Evolutionary conservation across 2,797 vertebrate genomes (phyloP).

Genomic region (Danio aesculapii): DNA sequence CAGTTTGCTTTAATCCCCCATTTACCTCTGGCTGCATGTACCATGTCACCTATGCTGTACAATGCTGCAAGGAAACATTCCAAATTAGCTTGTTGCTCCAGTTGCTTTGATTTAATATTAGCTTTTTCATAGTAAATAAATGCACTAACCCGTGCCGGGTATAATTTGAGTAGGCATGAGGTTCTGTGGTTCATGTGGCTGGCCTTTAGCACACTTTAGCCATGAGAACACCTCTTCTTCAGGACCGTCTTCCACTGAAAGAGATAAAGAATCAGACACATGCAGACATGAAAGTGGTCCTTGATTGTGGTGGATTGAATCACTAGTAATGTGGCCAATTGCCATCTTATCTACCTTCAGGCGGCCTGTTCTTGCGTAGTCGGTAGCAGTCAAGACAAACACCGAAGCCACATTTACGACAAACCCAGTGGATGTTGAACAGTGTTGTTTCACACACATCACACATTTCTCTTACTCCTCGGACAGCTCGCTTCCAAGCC

Average conservation of each 20-base stretch:
- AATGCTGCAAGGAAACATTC: constrained; percentile 79
- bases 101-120: not conserved
- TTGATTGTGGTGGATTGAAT: not conserved
- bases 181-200: constrained; percentile 97
- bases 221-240: constrained; percentile 98
- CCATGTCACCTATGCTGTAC: constrained; percentile 99
- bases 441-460: constrained; percentile 98
- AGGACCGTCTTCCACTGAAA: constrained; percentile 82
- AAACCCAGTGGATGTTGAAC: constrained; percentile 99
- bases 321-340: not conserved
- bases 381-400: constrained; percentile 98
- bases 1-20: constrained; percentile 99
- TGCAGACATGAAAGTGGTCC: not conserved
- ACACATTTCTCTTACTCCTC: constrained; percentile 97
- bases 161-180: constrained; percentile 99
- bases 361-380: constrained; percentile 90
- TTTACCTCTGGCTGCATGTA: constrained; percentile 96
- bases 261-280: not conserved
- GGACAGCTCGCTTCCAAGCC: constrained; percentile 97
- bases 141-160: constrained; percentile 92
- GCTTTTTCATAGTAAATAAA: not conserved
- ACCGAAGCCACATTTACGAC: constrained; percentile 98
- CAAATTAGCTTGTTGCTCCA: not conserved
- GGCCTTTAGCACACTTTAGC: constrained; percentile 99
- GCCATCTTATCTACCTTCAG: constrained; percentile 83